These are phyloP conservation scores for Ormia ochracea DNA, from an alignment of 2,888 invertebrate species.

Conservation along the genomic window DNA sequence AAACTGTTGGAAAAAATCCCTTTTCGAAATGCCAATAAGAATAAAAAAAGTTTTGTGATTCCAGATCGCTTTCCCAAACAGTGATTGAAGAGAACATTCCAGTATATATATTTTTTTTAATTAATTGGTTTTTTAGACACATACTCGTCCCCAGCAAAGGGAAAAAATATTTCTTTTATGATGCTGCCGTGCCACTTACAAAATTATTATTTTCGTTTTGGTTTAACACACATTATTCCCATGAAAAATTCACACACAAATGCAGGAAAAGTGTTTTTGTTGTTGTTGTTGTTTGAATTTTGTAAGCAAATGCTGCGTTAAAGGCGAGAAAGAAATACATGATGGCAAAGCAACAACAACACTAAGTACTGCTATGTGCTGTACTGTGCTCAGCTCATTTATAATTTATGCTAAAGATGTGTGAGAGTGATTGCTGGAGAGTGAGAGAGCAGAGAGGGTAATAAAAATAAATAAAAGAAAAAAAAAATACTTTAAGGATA, in stretches of 20 bases:
- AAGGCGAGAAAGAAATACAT: neutral
- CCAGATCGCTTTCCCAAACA: no score
- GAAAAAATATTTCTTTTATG: no score
- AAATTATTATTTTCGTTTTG: no score
- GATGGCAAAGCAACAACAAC: neutral
- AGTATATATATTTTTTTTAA: no score
- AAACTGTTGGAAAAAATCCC: no score
- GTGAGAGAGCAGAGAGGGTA: neutral
- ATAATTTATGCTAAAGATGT: constrained; percentile 58
- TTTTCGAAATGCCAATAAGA: no score
- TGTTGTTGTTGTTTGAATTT: neutral
- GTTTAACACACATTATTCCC: no score
- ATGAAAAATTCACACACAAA: constrained; percentile 31
- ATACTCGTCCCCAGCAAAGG: no score
- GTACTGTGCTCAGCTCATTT: constrained; percentile 53
- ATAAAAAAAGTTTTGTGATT: no score
- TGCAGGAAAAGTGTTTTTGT: neutral
- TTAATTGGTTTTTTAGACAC: no score
- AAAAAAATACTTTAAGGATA: constrained; percentile 25
- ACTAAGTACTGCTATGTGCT: constrained; percentile 49
- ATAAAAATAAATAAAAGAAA: neutral
- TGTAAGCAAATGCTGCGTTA: constrained; percentile 1
- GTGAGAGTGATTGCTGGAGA: constrained; percentile 5
- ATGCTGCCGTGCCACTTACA: no score
- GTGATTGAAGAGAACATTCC: no score